These are phyloP conservation scores for Ferdinandea cuprea DNA, from an alignment of 2,888 invertebrate species.

Conservation along the genomic window DNA sequence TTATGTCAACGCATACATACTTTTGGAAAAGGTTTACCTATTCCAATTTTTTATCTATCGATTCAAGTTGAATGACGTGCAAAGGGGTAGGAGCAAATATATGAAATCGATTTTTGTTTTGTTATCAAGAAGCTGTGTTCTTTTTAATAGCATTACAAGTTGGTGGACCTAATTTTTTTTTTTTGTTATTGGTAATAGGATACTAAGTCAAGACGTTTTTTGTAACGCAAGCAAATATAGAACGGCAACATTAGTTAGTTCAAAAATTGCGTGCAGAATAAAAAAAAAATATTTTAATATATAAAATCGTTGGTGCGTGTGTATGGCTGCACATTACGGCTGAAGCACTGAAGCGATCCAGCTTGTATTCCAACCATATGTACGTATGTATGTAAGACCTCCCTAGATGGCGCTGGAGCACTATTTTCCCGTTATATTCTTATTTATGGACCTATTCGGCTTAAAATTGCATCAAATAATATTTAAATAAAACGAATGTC, in stretches of 20 bases:
- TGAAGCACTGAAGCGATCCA: too few relatives aligned
- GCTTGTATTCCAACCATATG: too few relatives aligned
- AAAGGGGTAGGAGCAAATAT: not conserved
- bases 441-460: too few relatives aligned
- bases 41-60: not conserved
- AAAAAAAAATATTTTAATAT: conserved; percentile 38
- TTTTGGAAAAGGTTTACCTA: not conserved
- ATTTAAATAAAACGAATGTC: too few relatives aligned
- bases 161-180: not conserved
- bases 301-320: too few relatives aligned
- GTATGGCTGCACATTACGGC: too few relatives aligned
- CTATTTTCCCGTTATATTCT: too few relatives aligned
- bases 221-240: conserved; percentile 44
- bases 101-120: conserved; percentile 23
- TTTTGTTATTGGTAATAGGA: too few relatives aligned
- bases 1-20: not conserved
- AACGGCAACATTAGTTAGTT: conserved; percentile 23
- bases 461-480: too few relatives aligned
- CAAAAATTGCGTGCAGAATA: conserved; percentile 29
- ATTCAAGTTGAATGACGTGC: conserved; percentile 34
- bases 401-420: too few relatives aligned
- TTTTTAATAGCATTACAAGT: not conserved
- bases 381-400: too few relatives aligned
- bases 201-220: too few relatives aligned
- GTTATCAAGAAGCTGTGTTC: not conserved